Evolutionary conservation across 2,888 invertebrate species (phyloP).

Genomic region (Eupithecia tripunctaria): DNA sequence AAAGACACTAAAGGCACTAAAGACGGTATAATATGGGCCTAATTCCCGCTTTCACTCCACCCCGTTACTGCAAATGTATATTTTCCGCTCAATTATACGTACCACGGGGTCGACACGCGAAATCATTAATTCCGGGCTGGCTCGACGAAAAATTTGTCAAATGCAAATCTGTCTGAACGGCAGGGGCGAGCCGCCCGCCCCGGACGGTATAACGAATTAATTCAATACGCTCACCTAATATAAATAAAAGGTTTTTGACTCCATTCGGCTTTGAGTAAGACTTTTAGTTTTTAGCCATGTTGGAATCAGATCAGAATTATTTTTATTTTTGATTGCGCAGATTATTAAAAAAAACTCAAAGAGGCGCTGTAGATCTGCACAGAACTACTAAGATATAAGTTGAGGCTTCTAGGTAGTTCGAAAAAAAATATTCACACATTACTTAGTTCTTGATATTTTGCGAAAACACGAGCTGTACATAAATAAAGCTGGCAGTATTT

Average conservation of each 20-base stretch:
- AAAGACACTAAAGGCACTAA: too few species aligned
- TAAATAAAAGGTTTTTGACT: slow-evolving; percentile 6
- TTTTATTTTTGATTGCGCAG: background rate
- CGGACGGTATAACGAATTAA: slow-evolving; percentile 8
- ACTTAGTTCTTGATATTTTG: too few species aligned
- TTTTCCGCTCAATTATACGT: slow-evolving; percentile 63
- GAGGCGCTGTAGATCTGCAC: background rate
- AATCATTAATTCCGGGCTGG: slow-evolving; percentile 63
- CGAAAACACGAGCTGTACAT: too few species aligned
- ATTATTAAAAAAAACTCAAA: too few species aligned
- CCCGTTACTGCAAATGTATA: slow-evolving; percentile 55
- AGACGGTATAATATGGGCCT: too few species aligned
- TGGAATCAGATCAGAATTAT: background rate
- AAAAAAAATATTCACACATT: too few species aligned
- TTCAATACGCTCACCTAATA: slow-evolving; percentile 13
- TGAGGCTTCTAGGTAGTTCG: too few species aligned
- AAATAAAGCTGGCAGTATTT: too few species aligned
- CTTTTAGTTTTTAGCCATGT: background rate
- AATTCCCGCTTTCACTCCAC: slow-evolving; percentile 35
- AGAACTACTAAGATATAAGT: background rate
- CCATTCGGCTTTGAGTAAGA: background rate
- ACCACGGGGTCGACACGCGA: slow-evolving; percentile 51
- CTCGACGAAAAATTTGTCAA: slow-evolving; percentile 58
- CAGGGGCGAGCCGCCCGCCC: slow-evolving; percentile 39
- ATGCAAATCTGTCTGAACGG: slow-evolving; percentile 55